Evolutionary conservation across 2,113 vertebrate genomes (phyloP).

Genomic region (Diphyllodes magnificus): DNA sequence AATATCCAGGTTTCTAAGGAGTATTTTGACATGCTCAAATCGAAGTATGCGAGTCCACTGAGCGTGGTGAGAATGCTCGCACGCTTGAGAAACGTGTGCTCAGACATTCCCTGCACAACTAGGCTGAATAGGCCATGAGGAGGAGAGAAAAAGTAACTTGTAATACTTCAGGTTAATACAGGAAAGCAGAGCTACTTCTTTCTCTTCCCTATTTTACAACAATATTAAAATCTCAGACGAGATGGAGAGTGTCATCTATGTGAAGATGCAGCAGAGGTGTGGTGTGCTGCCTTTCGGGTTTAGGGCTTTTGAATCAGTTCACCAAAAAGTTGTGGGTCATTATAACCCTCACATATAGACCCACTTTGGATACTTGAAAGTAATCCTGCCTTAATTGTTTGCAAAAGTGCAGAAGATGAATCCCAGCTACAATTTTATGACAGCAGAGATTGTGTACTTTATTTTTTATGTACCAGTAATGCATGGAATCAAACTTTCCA

Average conservation of each 20-base stretch:
- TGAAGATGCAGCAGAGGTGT: not conserved
- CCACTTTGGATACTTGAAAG: not conserved
- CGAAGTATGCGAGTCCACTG: rapidly evolving
- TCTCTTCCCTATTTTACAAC: not conserved
- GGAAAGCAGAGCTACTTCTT: not conserved
- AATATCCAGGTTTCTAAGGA: not conserved
- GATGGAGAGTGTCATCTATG: not conserved
- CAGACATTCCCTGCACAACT: not conserved
- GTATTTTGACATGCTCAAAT: not conserved
- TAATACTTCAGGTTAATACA: not conserved
- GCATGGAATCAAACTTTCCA: not conserved
- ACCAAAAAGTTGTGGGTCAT: not conserved
- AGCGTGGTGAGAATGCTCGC: rapidly evolving
- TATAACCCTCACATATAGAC: not conserved
- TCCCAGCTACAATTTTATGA: not conserved
- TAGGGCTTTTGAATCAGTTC: not conserved
- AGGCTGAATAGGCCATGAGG: not conserved
- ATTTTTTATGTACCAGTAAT: not conserved
- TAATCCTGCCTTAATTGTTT: not conserved
- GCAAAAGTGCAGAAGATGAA: not conserved
- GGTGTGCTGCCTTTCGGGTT: not conserved
- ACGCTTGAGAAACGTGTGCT: rapidly evolving
- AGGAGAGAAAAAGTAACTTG: not conserved
- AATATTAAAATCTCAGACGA: not conserved
- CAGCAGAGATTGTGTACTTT: not conserved